Percentiles rank a stretch among this genome's conserved stretches.
Conservation (phyloP, 2,797 vertebrate genomes). For the Enteromius paludinosus region DNA sequence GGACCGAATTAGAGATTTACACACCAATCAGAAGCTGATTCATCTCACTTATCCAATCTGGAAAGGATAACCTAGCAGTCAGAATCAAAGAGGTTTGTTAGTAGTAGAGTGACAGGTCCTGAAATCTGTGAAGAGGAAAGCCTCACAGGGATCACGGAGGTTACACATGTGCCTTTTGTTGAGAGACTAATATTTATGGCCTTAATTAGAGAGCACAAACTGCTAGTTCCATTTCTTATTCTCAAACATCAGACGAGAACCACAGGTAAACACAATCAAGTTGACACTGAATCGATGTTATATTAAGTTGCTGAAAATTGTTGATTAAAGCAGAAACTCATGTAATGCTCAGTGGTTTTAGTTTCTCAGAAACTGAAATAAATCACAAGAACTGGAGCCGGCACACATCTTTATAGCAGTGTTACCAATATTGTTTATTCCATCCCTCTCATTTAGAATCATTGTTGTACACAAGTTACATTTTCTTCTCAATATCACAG, state of each 20-base stretch:
- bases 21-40: slow-evolving; percentile 59
- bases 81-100: not conserved
- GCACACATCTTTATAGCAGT: slow-evolving; percentile 60
- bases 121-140: not conserved
- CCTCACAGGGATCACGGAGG: not conserved
- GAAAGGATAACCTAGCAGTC: slow-evolving; percentile 52
- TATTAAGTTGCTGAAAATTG: not conserved
- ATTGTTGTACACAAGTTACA: slow-evolving; percentile 85
- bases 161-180: slow-evolving; percentile 33
- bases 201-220: not conserved
- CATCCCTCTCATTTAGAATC: slow-evolving; percentile 82
- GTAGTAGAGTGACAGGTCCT: not conserved
- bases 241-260: not conserved
- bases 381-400: slow-evolving; percentile 30
- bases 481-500: slow-evolving; percentile 83
- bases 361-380: not conserved
- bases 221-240: not conserved
- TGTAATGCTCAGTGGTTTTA: not conserved
- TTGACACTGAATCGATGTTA: not conserved
- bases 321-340: not conserved
- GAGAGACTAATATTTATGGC: not conserved
- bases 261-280: not conserved
- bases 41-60: slow-evolving; percentile 63
- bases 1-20: slow-evolving; percentile 42
- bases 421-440: slow-evolving; percentile 86